Evolutionary conservation across 1,140 invertebrate genomes (phyloP), one percentile per base, ranked within the genome.

Genomic region (Uloborus diversus): DNA sequence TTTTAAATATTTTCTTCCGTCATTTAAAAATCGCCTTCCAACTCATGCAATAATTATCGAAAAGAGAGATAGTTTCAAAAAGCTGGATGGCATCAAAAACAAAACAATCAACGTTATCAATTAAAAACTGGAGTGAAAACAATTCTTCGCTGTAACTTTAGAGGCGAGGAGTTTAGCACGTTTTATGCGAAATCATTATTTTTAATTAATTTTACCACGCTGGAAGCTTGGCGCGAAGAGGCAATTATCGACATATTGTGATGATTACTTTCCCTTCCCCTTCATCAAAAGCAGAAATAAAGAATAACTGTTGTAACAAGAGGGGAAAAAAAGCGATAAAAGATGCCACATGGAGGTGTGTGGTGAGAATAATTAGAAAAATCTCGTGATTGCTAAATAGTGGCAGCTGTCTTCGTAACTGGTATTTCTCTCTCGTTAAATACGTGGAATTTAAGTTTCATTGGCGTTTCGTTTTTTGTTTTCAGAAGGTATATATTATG

Each of bases 101-200:
- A 30, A 53, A 66, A 37, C 73, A 78, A 78, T 78, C 73, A 78
- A 66, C 42, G 73, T 78, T 78, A 78, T 78, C 73, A 78, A 78
- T 78, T 78, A 78, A 78, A 78, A 78, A 78, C 53, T 28, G 23
- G 4, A 64, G 51, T 23, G 11, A 27, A 75, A 75, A 47, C 25
- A 78, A 65, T 42, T 27, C n/a, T 56, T 59, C 25, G 17, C 32
- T 78, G 73, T 78, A 78, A 78, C 73, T 78, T 78, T 65, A 78
- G 73, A 78, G 73, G 73, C 73, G 73, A 78, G 66, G 73, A 78
- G 42, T 78, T 78, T 78, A 78, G 73, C 73, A 66, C 71, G 61
- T 78, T 62, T 61, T 73, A 73, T 37, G 56, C 14, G 32, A n/a
- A 71, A 37, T 59, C 56, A 30, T 35, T 30, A 42, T 42, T 78